Conservation (phyloP, 2,113 vertebrate species). For the Plectropomus leopardus region DNA sequence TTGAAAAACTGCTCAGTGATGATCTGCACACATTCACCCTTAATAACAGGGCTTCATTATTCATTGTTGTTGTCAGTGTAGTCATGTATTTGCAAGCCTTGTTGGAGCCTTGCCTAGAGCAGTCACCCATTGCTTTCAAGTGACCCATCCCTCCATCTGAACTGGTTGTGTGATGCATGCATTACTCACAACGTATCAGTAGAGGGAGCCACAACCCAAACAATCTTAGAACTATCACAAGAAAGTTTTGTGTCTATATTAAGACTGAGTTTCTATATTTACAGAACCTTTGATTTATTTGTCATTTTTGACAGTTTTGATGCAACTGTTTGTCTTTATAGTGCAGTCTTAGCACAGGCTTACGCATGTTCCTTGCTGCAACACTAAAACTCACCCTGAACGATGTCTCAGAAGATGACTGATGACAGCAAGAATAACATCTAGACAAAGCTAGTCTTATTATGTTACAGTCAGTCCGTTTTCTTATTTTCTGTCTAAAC, state of each 20-base stretch:
- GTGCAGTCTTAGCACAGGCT: background rate
- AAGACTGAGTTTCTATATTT: background rate
- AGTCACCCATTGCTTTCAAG: conserved; percentile 7
- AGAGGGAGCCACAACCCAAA: conserved; percentile 71
- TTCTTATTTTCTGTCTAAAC: conserved; percentile 17
- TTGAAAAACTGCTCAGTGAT: background rate
- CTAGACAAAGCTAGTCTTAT: background rate
- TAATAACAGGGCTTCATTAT: conserved; percentile 1
- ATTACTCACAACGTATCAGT: conserved; percentile 36
- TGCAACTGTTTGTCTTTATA: background rate
- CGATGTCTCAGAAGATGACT: background rate
- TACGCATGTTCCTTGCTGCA: background rate
- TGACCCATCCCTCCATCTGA: background rate
- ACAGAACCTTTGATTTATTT: background rate
- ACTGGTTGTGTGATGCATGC: conserved; percentile 34
- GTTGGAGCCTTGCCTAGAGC: background rate
- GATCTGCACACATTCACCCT: background rate
- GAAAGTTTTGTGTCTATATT: background rate
- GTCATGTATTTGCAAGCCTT: background rate
- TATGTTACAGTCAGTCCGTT: background rate
- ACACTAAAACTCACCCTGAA: background rate
- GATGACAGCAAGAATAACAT: background rate
- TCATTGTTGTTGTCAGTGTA: background rate
- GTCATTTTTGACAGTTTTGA: background rate
- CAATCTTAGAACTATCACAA: background rate